These are phyloP conservation scores for Melinopterus prodromus DNA, from an alignment of 2,888 invertebrate species.

Conservation along the genomic window DNA sequence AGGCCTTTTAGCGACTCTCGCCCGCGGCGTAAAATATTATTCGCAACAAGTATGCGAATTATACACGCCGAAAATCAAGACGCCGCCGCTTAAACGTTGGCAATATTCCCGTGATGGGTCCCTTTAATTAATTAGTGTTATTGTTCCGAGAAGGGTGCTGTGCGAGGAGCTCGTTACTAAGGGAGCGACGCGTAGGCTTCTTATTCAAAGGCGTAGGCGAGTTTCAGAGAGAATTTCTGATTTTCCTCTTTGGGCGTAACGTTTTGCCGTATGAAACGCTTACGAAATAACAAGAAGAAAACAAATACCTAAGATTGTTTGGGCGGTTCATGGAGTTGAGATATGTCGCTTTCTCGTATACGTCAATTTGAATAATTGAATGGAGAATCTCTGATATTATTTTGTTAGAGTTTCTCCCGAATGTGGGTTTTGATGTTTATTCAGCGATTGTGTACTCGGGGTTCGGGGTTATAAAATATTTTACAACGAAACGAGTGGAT, in stretches of 20 bases:
- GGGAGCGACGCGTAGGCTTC: not conserved
- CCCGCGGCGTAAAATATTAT: not conserved
- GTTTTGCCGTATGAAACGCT: not conserved
- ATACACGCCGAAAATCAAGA: not conserved
- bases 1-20: not conserved
- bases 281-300: not conserved
- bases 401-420: no score
- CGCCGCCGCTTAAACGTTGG: not conserved
- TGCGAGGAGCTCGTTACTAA: not conserved
- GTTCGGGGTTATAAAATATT: no score
- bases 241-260: not conserved
- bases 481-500: no score
- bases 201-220: not conserved
- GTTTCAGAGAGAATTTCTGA: not conserved
- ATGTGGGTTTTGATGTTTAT: no score
- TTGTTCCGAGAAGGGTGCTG: not conserved
- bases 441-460: no score
- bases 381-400: no score
- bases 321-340: not conserved
- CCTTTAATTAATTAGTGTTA: not conserved
- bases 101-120: not conserved
- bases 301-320: not conserved
- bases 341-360: not conserved
- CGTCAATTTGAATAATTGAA: not conserved
- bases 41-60: not conserved